These are phyloP conservation scores for Lepidurus apus DNA, from an alignment of 1,140 invertebrate species.

Conservation along the genomic window DNA sequence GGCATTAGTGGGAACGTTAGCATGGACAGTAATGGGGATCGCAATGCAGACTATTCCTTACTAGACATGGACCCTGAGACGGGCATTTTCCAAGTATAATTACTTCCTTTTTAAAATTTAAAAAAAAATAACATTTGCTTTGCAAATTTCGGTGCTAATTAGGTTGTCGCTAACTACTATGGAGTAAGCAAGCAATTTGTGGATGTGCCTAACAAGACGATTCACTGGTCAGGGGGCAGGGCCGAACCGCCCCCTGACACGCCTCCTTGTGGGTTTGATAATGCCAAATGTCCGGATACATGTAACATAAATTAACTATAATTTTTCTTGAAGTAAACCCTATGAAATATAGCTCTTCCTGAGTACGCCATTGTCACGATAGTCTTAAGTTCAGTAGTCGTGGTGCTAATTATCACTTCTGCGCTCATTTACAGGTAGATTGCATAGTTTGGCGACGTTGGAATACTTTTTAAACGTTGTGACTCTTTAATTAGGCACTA, in stretches of 20 bases:
- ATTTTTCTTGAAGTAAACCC: conserved; percentile 34
- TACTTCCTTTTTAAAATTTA: conserved; percentile 12
- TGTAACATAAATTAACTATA: conserved; percentile 23
- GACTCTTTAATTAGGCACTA: conserved; percentile 62
- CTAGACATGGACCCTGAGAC: conserved; percentile 80
- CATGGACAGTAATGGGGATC: conserved; percentile 83
- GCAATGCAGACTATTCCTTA: conserved; percentile 83
- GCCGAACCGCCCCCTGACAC: conserved; percentile 69
- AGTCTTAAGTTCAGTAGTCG: conserved; percentile 68
- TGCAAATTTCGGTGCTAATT: conserved; percentile 36
- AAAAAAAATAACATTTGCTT: neutral
- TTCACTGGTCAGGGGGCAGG: conserved; percentile 80
- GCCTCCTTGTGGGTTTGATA: conserved; percentile 87
- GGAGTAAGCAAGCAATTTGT: conserved; percentile 66
- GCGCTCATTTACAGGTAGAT: conserved; percentile 57
- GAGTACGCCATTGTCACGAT: conserved; percentile 80
- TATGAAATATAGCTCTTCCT: conserved; percentile 63
- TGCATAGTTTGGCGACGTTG: neutral
- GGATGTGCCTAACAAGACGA: conserved; percentile 61
- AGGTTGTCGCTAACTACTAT: conserved; percentile 82
- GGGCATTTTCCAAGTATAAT: conserved; percentile 66
- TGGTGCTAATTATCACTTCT: conserved; percentile 66
- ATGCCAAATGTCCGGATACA: conserved; percentile 65
- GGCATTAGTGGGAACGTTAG: conserved; percentile 87
- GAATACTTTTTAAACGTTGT: neutral